A percentile compares a stretch with the other conserved stretches of the same genome.
Conservation (phyloP, 2,888 invertebrate genomes). For the Acanthopleura granulata region DNA sequence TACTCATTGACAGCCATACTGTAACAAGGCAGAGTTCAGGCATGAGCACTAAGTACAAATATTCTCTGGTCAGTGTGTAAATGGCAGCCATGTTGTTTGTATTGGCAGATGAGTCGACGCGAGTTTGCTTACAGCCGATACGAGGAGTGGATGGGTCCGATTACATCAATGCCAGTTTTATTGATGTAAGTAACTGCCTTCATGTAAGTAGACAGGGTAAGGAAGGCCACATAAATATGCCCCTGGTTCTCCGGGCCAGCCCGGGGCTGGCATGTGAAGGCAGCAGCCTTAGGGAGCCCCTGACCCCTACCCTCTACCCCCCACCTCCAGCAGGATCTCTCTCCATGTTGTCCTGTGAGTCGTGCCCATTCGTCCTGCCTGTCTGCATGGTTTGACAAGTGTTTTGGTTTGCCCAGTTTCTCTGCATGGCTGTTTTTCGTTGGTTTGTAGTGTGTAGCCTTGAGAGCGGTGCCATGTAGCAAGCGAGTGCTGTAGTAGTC, state of each 20-base stretch:
- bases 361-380: no score
- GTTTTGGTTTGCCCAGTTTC: no score
- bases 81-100: background rate
- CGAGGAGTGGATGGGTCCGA: conserved; percentile 92
- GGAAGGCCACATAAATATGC: background rate
- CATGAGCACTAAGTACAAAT: no score
- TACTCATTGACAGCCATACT: background rate
- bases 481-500: no score
- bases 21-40: no score
- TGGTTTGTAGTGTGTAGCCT: no score
- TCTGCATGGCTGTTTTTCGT: no score
- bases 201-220: conserved; percentile 16
- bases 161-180: conserved; percentile 98
- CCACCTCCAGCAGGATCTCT: background rate
- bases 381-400: no score
- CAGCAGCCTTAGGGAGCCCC: background rate
- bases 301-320: background rate
- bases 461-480: no score
- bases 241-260: background rate
- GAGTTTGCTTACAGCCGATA: conserved; percentile 93
- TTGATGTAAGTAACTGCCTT: conserved; percentile 78
- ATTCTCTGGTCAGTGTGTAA: background rate
- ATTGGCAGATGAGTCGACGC: conserved; percentile 83
- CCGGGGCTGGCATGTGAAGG: background rate
- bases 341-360: no score